A percentile compares a stretch with the other conserved stretches of the same genome.
Evolutionary conservation across 2,113 vertebrate species (phyloP).

Genomic region (Rafetus swinhoei): DNA sequence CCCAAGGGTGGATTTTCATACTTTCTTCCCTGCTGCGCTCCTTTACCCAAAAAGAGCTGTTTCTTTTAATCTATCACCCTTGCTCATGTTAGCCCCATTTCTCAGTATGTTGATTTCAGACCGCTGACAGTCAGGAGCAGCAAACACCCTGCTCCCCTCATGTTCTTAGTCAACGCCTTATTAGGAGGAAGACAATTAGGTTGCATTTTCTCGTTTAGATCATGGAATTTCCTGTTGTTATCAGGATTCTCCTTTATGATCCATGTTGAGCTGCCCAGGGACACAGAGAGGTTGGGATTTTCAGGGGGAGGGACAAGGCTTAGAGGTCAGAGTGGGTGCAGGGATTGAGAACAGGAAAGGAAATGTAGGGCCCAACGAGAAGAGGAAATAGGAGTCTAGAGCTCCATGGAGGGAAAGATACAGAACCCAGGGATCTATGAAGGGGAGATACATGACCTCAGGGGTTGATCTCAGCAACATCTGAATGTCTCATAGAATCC

Average conservation of each 20-base stretch:
- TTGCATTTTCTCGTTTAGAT: neutral
- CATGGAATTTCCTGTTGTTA: neutral
- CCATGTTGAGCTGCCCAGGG: neutral
- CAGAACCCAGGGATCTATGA: neutral
- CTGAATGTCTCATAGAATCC: fast-evolving
- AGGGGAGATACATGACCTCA: neutral
- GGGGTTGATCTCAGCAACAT: fast-evolving
- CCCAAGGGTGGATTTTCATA: fast-evolving
- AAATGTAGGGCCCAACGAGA: neutral
- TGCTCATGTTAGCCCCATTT: fast-evolving
- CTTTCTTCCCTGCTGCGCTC: neutral
- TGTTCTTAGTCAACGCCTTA: neutral
- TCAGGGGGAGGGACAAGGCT: neutral
- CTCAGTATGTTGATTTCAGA: neutral
- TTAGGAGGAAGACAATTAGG: neutral
- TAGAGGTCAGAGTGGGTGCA: neutral
- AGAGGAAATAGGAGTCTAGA: fast-evolving
- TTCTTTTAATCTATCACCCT: neutral
- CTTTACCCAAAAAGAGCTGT: neutral
- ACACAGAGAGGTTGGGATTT: neutral
- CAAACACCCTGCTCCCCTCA: neutral
- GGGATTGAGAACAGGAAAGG: neutral
- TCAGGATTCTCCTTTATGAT: neutral
- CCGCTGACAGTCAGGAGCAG: neutral
- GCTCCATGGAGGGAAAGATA: fast-evolving